These are phyloP conservation scores for Vesta saturnalis DNA, from an alignment of 2,888 invertebrate species.

Conservation along the genomic window DNA sequence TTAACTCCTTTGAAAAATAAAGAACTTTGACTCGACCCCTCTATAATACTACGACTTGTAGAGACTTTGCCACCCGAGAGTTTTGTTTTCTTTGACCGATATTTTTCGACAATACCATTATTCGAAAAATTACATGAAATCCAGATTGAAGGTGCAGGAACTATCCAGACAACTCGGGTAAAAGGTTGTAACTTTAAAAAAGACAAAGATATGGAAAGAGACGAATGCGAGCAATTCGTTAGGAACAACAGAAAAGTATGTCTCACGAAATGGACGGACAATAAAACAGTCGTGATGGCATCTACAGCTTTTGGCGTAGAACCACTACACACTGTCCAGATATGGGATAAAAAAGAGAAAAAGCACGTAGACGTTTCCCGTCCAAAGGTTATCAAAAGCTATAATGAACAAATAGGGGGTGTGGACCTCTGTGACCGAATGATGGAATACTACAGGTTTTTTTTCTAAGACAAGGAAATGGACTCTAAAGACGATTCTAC, in stretches of 20 bases:
- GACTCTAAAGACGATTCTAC: neutral
- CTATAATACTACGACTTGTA: neutral
- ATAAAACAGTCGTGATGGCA: neutral
- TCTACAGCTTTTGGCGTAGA: neutral
- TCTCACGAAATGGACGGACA: neutral
- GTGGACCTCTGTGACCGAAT: too few relatives aligned
- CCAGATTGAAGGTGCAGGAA: neutral
- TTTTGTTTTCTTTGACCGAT: neutral
- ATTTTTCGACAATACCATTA: neutral
- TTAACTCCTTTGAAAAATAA: neutral
- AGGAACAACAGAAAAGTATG: neutral
- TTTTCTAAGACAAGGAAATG: neutral
- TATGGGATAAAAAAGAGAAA: neutral
- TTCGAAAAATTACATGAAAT: neutral
- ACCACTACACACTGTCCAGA: neutral
- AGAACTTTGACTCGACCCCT: too few relatives aligned
- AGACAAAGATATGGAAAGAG: neutral
- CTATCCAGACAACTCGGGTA: neutral
- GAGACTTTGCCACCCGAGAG: neutral
- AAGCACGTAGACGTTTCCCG: too few relatives aligned
- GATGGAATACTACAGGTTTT: too few relatives aligned
- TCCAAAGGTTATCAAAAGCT: too few relatives aligned
- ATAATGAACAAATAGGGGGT: too few relatives aligned
- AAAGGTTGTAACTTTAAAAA: neutral
- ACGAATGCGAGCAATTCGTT: neutral